Percentiles rank a stretch among this genome's conserved stretches.
Conservation (phyloP, 2,888 invertebrate species). For the Toxonevra muliebris region DNA sequence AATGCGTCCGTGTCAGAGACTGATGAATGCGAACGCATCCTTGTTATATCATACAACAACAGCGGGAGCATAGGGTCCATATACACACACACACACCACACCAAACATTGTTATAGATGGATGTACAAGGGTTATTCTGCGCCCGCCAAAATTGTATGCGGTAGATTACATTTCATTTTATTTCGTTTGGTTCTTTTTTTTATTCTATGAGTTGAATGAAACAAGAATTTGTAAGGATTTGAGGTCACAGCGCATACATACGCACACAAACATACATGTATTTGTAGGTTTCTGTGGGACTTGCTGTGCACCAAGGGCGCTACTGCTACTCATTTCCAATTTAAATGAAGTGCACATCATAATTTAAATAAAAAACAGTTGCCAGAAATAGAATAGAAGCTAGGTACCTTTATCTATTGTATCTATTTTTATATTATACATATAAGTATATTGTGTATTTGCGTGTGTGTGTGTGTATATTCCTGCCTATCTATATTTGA, state of each 20-base stretch:
- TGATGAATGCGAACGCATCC: too few species aligned
- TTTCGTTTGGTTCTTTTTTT: too few species aligned
- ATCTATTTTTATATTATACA: too few species aligned
- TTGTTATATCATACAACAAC: too few species aligned
- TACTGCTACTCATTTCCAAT: constrained; percentile 36
- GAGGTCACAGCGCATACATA: constrained; percentile 34
- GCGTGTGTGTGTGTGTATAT: too few species aligned
- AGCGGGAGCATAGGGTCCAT: too few species aligned
- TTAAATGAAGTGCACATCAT: constrained; percentile 33
- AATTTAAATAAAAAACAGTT: constrained; percentile 34
- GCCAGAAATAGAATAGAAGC: not conserved
- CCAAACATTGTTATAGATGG: constrained; percentile 7
- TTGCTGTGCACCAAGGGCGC: constrained; percentile 20
- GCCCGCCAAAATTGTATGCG: constrained; percentile 18
- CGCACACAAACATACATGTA: constrained; percentile 5
- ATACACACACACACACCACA: too few species aligned
- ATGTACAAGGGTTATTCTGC: constrained; percentile 5
- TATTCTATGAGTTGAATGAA: constrained; percentile 33
- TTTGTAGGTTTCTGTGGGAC: constrained; percentile 8
- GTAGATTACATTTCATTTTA: constrained; percentile 21
- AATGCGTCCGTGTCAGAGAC: too few species aligned
- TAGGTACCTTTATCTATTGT: too few species aligned
- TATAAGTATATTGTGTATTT: too few species aligned
- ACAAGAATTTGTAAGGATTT: constrained; percentile 41
- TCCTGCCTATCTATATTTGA: too few species aligned